A percentile compares a stretch with the other conserved stretches of the same genome.
phyloP scores from a whole-genome alignment of 2,113 vertebrate genomes.

The Diadophis punctatus region DNA sequence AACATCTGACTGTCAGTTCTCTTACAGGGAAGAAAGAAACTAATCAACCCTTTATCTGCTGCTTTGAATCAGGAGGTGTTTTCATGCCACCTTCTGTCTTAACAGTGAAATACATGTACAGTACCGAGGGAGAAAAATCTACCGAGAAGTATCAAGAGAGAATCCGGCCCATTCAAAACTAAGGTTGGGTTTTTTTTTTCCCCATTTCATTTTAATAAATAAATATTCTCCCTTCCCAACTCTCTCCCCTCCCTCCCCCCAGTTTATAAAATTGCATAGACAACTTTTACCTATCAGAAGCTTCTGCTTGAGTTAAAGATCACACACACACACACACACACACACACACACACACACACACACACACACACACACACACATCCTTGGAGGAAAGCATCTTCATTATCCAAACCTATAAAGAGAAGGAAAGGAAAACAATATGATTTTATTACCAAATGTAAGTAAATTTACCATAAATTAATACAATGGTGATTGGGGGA shows the following conservation, averaged over 20 bases:
- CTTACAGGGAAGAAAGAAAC: background rate
- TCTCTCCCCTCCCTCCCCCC: background rate
- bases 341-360: slow-evolving; percentile 25
- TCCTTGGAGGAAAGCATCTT: slow-evolving; percentile 24
- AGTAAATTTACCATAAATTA: background rate
- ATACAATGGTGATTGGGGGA: background rate
- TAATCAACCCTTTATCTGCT: background rate
- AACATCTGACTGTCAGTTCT: background rate
- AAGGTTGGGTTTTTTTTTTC: background rate
- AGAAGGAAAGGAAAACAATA: background rate
- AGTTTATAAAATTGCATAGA: background rate
- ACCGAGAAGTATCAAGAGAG: background rate
- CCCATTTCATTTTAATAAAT: background rate
- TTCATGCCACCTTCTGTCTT: background rate
- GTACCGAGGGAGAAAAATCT: background rate
- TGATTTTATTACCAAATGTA: background rate
- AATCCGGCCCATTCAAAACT: background rate
- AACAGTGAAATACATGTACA: background rate
- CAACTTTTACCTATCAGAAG: slow-evolving; percentile 66
- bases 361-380: slow-evolving; percentile 24
- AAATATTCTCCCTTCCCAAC: background rate
- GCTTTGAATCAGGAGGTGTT: background rate
- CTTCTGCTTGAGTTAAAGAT: slow-evolving; percentile 64
- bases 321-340: slow-evolving; percentile 9
- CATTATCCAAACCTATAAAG: slow-evolving; percentile 63